These are phyloP conservation scores for Neosilurus hyrtlii DNA, from an alignment of 2,797 vertebrate species.

Conservation along the genomic window DNA sequence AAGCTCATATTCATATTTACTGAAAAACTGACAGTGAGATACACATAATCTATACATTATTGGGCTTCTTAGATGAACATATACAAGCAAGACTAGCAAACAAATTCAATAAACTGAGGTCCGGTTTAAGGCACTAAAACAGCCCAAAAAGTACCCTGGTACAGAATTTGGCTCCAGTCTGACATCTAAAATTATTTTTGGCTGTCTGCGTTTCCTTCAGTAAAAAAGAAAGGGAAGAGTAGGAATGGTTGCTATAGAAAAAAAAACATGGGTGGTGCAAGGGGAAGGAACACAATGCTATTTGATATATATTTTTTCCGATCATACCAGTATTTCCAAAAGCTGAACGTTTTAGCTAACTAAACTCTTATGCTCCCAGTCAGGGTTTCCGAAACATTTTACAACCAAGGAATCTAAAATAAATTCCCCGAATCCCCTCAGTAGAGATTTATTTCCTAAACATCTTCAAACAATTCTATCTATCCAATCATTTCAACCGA, in stretches of 20 bases:
- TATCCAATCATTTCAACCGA: no score
- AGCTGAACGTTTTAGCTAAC: neutral
- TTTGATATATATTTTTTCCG: neutral
- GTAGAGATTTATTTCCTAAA: neutral
- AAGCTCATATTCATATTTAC: neutral
- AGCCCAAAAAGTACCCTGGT: neutral
- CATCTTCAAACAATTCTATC: neutral
- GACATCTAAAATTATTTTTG: conserved; percentile 35
- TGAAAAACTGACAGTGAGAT: neutral
- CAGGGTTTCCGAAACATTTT: neutral
- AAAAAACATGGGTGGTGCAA: neutral
- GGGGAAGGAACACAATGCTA: conserved; percentile 18
- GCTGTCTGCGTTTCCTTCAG: conserved; percentile 25
- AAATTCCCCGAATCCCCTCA: neutral
- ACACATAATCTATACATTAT: neutral
- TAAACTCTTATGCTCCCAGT: neutral
- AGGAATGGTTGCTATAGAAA: conserved; percentile 27
- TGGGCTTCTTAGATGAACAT: neutral
- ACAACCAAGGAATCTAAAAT: neutral
- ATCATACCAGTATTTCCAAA: neutral
- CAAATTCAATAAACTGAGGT: neutral
- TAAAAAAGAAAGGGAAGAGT: conserved; percentile 11
- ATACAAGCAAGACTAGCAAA: neutral
- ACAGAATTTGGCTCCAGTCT: conserved; percentile 3
- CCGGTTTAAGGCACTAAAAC: neutral